phyloP scores from a whole-genome alignment of 2,797 vertebrate species.

The Sebastiscus albofasciatus region DNA sequence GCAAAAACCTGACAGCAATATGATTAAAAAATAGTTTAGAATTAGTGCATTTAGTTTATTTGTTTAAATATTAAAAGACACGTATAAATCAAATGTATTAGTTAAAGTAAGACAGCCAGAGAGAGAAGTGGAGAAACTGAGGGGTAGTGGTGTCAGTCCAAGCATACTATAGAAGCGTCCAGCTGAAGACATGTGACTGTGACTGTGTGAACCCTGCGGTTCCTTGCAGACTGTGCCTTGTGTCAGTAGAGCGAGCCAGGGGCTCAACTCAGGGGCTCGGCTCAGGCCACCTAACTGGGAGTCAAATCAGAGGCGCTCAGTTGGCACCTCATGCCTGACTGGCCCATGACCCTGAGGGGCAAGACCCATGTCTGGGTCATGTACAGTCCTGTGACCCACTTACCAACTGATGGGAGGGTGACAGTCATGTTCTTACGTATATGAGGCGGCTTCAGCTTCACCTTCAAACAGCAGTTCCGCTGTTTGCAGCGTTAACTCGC shows the following conservation, averaged over 20 bases:
- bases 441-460: constrained; percentile 73
- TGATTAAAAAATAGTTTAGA: not conserved
- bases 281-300: constrained; percentile 76
- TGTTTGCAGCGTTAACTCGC: constrained; percentile 12
- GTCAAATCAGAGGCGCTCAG: constrained; percentile 81
- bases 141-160: constrained; percentile 31
- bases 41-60: not conserved
- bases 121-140: not conserved
- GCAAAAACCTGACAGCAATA: not conserved
- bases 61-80: not conserved
- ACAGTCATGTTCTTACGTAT: constrained; percentile 78
- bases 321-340: constrained; percentile 89
- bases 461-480: constrained; percentile 37
- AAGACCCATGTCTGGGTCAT: constrained; percentile 88
- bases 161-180: constrained; percentile 17
- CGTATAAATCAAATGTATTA: not conserved
- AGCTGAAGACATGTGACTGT: constrained; percentile 51
- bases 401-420: constrained; percentile 81
- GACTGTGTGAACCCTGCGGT: constrained; percentile 57
- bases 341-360: constrained; percentile 88
- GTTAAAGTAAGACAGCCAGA: not conserved
- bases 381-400: constrained; percentile 82
- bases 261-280: constrained; percentile 62
- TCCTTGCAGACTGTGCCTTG: constrained; percentile 57
- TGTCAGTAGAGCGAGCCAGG: constrained; percentile 59